Evolutionary conservation across 2,797 vertebrate species (phyloP).

Genomic region (Dermochelys coriacea): DNA sequence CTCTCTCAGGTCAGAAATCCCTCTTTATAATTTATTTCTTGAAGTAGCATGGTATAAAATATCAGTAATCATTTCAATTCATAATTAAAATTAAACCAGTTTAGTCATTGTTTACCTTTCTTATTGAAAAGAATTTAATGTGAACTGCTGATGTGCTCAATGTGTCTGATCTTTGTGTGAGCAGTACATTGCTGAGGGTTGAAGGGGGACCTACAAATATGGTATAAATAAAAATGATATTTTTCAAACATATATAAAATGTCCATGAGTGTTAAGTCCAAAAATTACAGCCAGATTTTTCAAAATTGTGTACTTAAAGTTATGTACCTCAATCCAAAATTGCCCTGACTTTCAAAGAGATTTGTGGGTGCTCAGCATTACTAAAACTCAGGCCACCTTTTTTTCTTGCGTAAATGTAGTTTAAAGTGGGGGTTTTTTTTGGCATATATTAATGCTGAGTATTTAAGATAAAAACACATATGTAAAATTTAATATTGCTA

Average conservation of each 20-base stretch:
- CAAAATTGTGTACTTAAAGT: neutral
- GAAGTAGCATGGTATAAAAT: neutral
- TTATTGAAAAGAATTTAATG: neutral
- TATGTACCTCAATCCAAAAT: neutral
- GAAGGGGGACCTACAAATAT: neutral
- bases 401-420: neutral
- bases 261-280: neutral
- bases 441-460: neutral
- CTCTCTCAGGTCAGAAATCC: neutral
- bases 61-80: neutral
- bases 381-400: neutral
- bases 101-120: neutral
- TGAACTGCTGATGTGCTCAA: neutral
- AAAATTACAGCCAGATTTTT: neutral
- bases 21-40: neutral
- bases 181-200: neutral
- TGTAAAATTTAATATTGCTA: neutral
- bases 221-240: neutral
- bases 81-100: neutral
- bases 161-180: neutral
- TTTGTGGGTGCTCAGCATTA: conserved; percentile 5
- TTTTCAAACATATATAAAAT: neutral
- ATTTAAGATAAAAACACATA: neutral
- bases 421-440: neutral
- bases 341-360: conserved; percentile 28